Base-by-base conservation (phyloP, 2,113 vertebrate genomes). In the Lophotis ruficrista region DNA sequence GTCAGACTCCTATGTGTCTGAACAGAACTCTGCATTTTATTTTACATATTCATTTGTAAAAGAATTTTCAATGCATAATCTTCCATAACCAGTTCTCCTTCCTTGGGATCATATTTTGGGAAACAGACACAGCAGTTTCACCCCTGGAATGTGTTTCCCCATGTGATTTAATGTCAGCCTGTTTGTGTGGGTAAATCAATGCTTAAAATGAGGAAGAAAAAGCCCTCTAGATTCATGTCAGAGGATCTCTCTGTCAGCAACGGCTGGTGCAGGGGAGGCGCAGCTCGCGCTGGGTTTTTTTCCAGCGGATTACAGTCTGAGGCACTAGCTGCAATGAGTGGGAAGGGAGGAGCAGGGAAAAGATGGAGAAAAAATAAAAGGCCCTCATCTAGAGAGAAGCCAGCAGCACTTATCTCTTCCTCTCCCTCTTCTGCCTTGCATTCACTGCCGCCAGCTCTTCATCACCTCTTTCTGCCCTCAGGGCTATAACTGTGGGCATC, bases 181-280 rank as follows among this genome's bases (percentile, higher is more conserved):
- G 24, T 85, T 90, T 58, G 18, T 79, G 31, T 47, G 66, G 50
- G 58, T 60, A 83, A 94, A 87, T 76, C 48, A n/a, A 23, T 54
- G 65, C 65, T 94, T 41, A 83, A 92, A 92, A 65, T 11, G 50
- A 94, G 87, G 76, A 69, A 24, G 31, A 87, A 91, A 91, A 91
- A 83, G 5, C 33, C 43, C 48, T 87, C 81, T 62, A 48, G 57
- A 94, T 76, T 76, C 33, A 3, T 92, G 89, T 89, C 77, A 89
- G 80, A 85, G 92, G 89, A 91, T 96, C 70, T 93, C 83, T 93
- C 41, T 45, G 33, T 91, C 94, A 62, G 87, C 80, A 92, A 28
- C 1, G 73, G 86, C 91, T 96, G 89, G 61, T 94, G 87, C 94
- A 96, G 91, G 50, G 91, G 93, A 97, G 96, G 93, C 21, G 3